Conservation (phyloP, 2,888 invertebrate species). For the Apeira syringaria region DNA sequence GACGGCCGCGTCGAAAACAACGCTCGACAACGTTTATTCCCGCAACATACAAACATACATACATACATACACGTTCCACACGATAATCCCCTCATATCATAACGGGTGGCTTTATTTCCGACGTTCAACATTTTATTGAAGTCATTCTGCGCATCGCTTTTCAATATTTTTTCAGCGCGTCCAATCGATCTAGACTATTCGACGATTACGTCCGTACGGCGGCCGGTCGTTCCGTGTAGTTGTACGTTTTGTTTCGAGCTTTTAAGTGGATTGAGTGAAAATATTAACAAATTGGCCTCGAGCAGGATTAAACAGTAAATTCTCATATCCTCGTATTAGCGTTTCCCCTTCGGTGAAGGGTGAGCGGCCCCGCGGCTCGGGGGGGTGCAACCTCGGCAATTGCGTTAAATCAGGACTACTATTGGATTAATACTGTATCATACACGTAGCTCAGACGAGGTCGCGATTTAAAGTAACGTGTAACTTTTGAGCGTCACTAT, state of each 20-base stretch:
- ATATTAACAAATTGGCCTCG: constrained; percentile 82
- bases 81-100: constrained; percentile 19
- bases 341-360: constrained; percentile 76
- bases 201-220: constrained; percentile 25
- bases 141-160: constrained; percentile 24
- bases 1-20: constrained; percentile 50
- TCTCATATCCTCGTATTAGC: constrained; percentile 81
- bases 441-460: constrained; percentile 36
- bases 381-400: constrained; percentile 79
- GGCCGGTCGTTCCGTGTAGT: constrained; percentile 36
- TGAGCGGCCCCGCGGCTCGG: constrained; percentile 58
- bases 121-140: constrained; percentile 16
- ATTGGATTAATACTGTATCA: constrained; percentile 73
- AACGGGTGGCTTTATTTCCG: constrained; percentile 16
- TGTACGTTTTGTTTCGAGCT: constrained; percentile 53
- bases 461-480: constrained; percentile 28
- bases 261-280: constrained; percentile 82
- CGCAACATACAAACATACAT: constrained; percentile 18
- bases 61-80: no score
- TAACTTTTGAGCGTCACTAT: constrained; percentile 20
- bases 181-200: constrained; percentile 18
- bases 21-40: constrained; percentile 41
- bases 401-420: constrained; percentile 77
- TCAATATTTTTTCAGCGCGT: constrained; percentile 36
- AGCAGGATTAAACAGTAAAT: constrained; percentile 82